phyloP scores from a whole-genome alignment of 1,140 invertebrate genomes.

The Phymastichus coffea region DNA sequence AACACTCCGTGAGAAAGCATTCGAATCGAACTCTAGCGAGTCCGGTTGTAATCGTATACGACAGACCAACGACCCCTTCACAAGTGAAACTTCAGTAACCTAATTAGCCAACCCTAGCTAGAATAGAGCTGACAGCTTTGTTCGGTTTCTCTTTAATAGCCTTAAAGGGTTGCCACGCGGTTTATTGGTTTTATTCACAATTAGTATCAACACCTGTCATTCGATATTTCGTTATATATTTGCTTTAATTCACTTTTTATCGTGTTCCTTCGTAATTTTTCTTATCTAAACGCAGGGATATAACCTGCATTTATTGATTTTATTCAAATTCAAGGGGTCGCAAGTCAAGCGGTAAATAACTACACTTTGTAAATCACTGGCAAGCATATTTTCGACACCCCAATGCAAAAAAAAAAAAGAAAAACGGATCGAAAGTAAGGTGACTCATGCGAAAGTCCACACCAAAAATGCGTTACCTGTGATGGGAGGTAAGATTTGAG shows the following conservation, averaged over 20 bases:
- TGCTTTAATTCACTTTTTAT: not conserved
- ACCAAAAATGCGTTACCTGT: too few relatives aligned
- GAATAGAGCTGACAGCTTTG: slow-evolving; percentile 8
- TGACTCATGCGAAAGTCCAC: too few relatives aligned
- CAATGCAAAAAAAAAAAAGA: too few relatives aligned
- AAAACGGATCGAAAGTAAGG: too few relatives aligned
- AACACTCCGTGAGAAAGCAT: not conserved
- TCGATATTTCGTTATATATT: not conserved
- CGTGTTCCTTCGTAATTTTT: not conserved
- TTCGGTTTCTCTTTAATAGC: slow-evolving; percentile 20
- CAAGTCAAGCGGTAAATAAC: too few relatives aligned
- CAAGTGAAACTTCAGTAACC: slow-evolving; percentile 17
- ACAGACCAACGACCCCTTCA: slow-evolving; percentile 13
- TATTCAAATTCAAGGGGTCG: not conserved
- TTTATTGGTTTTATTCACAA: slow-evolving; percentile 26
- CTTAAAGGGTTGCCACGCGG: slow-evolving; percentile 13
- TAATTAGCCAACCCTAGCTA: slow-evolving; percentile 8
- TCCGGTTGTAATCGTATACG: slow-evolving; percentile 27
- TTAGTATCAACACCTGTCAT: not conserved
- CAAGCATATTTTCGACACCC: too few relatives aligned
- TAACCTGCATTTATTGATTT: slow-evolving; percentile 1
- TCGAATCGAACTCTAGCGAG: not conserved
- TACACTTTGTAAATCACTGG: too few relatives aligned
- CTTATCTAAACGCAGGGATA: too few relatives aligned
- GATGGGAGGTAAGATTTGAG: too few relatives aligned